A percentile compares a stretch with the other conserved stretches of the same genome.
These are phyloP conservation scores for Philhelius pedissequus DNA, from an alignment of 2,888 invertebrate species.

Conservation along the genomic window DNA sequence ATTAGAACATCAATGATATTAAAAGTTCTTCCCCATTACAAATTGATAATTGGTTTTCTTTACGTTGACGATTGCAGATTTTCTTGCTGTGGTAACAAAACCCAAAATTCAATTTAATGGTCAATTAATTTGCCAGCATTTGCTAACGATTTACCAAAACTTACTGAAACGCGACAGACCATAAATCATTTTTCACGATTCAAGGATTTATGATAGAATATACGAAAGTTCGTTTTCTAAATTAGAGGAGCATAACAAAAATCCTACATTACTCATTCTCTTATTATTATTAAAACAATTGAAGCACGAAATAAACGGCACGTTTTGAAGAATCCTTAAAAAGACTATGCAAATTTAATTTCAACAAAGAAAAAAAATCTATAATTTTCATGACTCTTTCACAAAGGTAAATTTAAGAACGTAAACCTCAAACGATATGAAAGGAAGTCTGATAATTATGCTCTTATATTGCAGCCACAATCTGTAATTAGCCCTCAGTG, in stretches of 20 bases:
- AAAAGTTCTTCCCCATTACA: neutral
- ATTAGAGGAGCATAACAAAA: neutral
- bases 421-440: neutral
- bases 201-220: conserved; percentile 10
- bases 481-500: conserved; percentile 25
- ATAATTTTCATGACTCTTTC: conserved; percentile 10
- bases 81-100: neutral
- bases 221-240: neutral
- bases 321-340: conserved; percentile 23
- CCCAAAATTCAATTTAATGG: conserved; percentile 13
- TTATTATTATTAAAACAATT: conserved; percentile 30
- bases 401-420: neutral
- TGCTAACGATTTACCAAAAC: neutral
- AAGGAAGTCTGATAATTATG: conserved; percentile 18
- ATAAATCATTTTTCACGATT: conserved; percentile 41
- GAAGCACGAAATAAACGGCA: conserved; percentile 25
- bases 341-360: conserved; percentile 19
- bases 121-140: neutral
- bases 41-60: neutral
- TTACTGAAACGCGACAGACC: conserved; percentile 17
- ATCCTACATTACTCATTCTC: neutral
- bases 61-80: neutral
- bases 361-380: neutral
- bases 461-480: neutral
- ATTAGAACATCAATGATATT: neutral